Evolutionary conservation across 2,888 invertebrate species (phyloP), one percentile per base, ranked within the genome.

Genomic region (Xanthorhoe spadicearia): DNA sequence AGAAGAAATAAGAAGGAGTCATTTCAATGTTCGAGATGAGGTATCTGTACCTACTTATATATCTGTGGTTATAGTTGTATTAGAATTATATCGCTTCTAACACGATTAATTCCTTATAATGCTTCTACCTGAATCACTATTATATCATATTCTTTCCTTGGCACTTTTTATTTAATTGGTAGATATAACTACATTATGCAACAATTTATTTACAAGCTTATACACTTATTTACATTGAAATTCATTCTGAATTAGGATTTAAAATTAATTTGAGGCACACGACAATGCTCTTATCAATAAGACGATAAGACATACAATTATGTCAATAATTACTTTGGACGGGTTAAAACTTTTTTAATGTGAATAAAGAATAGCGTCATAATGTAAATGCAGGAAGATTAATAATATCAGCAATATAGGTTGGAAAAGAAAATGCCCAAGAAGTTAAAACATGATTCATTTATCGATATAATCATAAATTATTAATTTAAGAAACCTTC

Each of bases 271-370:
- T 56, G 63, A 70, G 69, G 66, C 70, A 70, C 69, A 52, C 53
- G 59, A 60, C 49, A 66, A 69, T 64, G 58, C 63, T 69, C 63
- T 60, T 66, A 65, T 50, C 15, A 46, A 51, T 64, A 3, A 23
- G 1, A 23, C 4, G 23, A 69, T n/a, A n/a, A n/a, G n/a, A n/a
- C n/a, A n/a, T n/a, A n/a, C n/a, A n/a, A n/a, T n/a, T n/a, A n/a
- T 38, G 52, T 49, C 57, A 61, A 58, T 61, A 15, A 61, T 56
- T 65, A 61, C n/a, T 51, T 69, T 74, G 74, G 74, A 74, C 74
- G 74, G 74, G 73, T 68, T 55, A 48, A 62, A 62, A 52, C 65
- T 49, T 61, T 50, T 61, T 50, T 18, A 46, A 51, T n/a, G 5
- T 8, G 32, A 57, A 35, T 28, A 17, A 48, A 4, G 46, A 48